Conservation (phyloP, 2,113 vertebrate genomes). For the Dipodomys stephensi region DNA sequence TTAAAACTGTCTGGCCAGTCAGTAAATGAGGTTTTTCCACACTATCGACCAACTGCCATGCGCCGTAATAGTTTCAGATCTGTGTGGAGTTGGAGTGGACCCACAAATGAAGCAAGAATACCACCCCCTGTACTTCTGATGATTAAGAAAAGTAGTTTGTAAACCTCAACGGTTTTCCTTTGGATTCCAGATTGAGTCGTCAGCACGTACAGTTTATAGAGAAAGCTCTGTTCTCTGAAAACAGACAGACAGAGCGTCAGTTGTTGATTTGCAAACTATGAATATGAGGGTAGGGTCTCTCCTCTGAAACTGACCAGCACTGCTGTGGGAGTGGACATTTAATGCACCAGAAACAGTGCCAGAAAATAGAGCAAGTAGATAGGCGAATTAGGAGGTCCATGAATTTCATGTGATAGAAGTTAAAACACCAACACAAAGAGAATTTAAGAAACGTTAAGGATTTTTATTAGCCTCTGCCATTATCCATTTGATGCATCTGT, state of each 20-base stretch:
- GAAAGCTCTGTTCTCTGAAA: neutral
- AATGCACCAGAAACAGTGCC: no score
- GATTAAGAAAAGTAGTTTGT: constrained; percentile 84
- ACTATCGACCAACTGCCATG: constrained; percentile 89
- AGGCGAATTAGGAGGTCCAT: neutral
- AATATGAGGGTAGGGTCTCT: neutral
- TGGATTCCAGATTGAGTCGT: constrained; percentile 77
- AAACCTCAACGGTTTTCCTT: constrained; percentile 84
- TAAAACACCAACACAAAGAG: neutral
- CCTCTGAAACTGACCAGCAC: neutral
- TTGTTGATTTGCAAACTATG: constrained; percentile 15
- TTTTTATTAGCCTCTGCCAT: constrained; percentile 6
- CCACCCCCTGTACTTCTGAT: constrained; percentile 78
- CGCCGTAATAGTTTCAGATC: constrained; percentile 86
- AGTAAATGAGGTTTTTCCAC: constrained; percentile 91
- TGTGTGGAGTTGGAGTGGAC: constrained; percentile 86
- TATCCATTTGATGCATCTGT: neutral
- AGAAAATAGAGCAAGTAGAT: neutral
- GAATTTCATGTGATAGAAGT: neutral
- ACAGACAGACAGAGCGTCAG: neutral
- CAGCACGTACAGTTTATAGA: constrained; percentile 48
- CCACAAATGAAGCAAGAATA: constrained; percentile 85
- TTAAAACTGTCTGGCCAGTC: constrained; percentile 91
- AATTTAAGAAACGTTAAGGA: constrained; percentile 10
- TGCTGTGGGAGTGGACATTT: neutral